phyloP scores from a whole-genome alignment of 2,797 vertebrate species.

The Dromococcyx pavoninus region DNA sequence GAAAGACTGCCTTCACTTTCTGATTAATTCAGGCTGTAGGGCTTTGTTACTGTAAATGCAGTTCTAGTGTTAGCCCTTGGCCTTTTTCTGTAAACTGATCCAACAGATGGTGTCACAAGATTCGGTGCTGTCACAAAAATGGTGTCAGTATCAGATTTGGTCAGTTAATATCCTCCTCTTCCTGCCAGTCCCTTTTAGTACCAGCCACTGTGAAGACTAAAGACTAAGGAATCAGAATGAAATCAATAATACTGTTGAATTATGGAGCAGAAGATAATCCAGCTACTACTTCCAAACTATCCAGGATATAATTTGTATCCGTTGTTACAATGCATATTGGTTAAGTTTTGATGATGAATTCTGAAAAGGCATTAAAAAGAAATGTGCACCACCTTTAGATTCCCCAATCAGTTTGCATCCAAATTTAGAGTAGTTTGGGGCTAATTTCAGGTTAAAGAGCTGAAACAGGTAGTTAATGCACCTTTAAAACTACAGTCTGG shows the following conservation, averaged over 20 bases:
- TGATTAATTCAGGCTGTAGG: slow-evolving; percentile 2
- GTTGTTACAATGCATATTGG: neutral
- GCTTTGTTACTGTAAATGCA: slow-evolving; percentile 41
- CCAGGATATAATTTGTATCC: neutral
- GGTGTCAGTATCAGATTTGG: slow-evolving; percentile 50
- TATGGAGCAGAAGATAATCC: neutral
- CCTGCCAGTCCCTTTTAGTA: slow-evolving; percentile 39
- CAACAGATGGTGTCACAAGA: slow-evolving; percentile 33
- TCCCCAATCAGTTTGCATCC: neutral
- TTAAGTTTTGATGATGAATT: neutral
- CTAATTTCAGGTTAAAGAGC: neutral
- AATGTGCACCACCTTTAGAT: neutral
- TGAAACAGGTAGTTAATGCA: neutral
- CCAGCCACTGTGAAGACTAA: slow-evolving; percentile 15
- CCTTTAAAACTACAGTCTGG: neutral
- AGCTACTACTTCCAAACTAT: neutral
- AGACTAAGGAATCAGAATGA: neutral
- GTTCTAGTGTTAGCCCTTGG: slow-evolving; percentile 35
- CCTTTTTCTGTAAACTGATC: slow-evolving; percentile 39
- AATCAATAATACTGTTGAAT: neutral
- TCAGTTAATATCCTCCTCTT: slow-evolving; percentile 21
- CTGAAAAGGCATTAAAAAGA: neutral
- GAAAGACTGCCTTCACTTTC: neutral
- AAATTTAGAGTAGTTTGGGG: neutral
- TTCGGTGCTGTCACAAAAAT: slow-evolving; percentile 49